A percentile compares a stretch with the other conserved stretches of the same genome.
phyloP scores from a whole-genome alignment of 2,113 vertebrate genomes.

The Caretta caretta region DNA sequence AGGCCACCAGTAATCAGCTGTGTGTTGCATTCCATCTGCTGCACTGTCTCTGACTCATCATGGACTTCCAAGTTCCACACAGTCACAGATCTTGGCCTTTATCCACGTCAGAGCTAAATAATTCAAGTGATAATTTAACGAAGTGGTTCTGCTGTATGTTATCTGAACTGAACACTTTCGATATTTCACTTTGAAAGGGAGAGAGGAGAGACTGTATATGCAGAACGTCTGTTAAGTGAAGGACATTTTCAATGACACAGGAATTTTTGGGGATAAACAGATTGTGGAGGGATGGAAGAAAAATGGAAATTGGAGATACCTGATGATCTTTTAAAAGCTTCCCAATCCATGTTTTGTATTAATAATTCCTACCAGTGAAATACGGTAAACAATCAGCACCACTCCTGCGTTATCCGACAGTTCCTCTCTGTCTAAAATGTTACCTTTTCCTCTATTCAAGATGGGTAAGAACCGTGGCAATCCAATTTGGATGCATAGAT shows the following conservation, averaged over 20 bases:
- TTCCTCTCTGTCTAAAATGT: background rate
- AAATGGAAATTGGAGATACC: background rate
- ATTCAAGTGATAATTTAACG: background rate
- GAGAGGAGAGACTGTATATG: rapidly evolving
- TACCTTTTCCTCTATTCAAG: background rate
- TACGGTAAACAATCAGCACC: background rate
- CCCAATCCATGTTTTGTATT: background rate
- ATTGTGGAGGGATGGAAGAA: background rate
- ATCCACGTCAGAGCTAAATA: background rate
- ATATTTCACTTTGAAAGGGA: background rate
- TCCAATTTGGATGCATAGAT: background rate
- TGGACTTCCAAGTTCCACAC: background rate
- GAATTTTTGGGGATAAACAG: background rate
- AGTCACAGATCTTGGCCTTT: background rate
- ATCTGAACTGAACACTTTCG: background rate
- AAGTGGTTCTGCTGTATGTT: background rate
- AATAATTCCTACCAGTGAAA: background rate
- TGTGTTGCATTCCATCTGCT: background rate
- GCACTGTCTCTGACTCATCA: background rate
- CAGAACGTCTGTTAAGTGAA: background rate
- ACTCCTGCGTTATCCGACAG: background rate
- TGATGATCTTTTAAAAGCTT: background rate
- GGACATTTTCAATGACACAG: background rate
- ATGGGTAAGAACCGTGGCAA: background rate
- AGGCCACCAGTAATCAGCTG: background rate